Conservation (phyloP, 2,113 vertebrate species). For the Colius striatus region DNA sequence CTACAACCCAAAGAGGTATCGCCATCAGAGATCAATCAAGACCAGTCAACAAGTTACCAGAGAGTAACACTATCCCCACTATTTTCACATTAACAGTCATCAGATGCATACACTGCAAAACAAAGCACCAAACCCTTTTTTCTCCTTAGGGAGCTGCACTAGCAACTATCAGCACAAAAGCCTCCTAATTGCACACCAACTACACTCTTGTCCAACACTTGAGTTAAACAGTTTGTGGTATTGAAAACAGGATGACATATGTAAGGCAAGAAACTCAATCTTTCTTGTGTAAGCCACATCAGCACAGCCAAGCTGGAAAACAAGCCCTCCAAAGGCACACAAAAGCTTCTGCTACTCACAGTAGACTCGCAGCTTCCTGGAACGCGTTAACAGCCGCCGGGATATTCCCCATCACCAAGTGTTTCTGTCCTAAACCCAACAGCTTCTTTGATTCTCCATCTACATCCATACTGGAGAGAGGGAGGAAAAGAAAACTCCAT, state of each 20-base stretch:
- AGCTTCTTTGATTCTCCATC: slow-evolving; percentile 94
- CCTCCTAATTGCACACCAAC: neutral
- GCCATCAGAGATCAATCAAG: neutral
- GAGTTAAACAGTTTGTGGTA: neutral
- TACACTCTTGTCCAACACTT: accelerated
- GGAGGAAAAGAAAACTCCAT: neutral
- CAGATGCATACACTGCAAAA: neutral
- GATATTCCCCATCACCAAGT: slow-evolving; percentile 95
- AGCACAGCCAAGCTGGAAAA: neutral
- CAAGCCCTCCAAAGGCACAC: neutral
- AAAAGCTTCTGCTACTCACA: slow-evolving; percentile 83
- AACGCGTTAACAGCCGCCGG: slow-evolving; percentile 92
- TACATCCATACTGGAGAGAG: slow-evolving; percentile 77
- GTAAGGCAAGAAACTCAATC: neutral
- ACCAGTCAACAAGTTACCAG: neutral
- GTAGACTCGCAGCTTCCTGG: slow-evolving; percentile 92
- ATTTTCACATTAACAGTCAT: neutral
- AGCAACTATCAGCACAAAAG: neutral
- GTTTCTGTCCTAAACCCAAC: slow-evolving; percentile 91
- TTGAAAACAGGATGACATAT: neutral
- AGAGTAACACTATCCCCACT: neutral
- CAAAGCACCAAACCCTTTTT: neutral
- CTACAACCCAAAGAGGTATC: neutral
- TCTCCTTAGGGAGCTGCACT: neutral
- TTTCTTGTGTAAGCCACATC: neutral